A percentile compares a stretch with the other conserved stretches of the same genome.
These are phyloP conservation scores for Orthonyx spaldingii DNA, from an alignment of 2,113 vertebrate genomes.

Conservation along the genomic window DNA sequence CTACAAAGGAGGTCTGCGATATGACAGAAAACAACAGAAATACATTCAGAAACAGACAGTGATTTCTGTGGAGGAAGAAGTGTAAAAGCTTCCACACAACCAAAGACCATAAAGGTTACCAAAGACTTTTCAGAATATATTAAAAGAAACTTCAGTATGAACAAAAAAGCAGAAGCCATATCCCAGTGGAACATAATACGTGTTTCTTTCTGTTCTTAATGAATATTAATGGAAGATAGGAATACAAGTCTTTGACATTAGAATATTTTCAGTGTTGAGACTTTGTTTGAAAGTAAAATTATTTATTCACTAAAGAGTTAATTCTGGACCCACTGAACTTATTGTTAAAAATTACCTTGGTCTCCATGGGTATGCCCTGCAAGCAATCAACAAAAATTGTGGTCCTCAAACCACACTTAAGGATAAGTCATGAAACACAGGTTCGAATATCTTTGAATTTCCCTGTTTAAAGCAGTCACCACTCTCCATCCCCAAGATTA, in stretches of 20 bases:
- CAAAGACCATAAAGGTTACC: background rate
- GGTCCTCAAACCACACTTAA: background rate
- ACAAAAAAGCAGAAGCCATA: background rate
- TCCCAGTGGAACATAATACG: background rate
- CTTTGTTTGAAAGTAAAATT: slow-evolving; percentile 4
- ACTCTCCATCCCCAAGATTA: background rate
- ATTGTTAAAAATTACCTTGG: background rate
- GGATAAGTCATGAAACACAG: background rate
- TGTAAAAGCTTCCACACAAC: background rate
- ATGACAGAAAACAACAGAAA: slow-evolving; percentile 12
- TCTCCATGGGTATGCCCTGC: background rate
- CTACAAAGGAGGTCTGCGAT: background rate
- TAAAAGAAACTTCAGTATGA: slow-evolving; percentile 5
- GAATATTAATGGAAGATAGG: slow-evolving; percentile 1
- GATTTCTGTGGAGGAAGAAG: slow-evolving; percentile 6
- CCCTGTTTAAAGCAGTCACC: background rate
- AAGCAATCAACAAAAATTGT: background rate
- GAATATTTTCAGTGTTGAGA: background rate
- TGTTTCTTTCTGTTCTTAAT: background rate
- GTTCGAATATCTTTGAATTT: background rate
- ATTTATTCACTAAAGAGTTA: background rate
- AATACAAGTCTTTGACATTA: background rate
- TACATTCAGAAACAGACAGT: background rate
- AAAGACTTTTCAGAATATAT: slow-evolving; percentile 26
- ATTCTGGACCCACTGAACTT: background rate